A percentile compares a stretch with the other conserved stretches of the same genome.
Conservation (phyloP, 2,797 vertebrate species). For the Macropus fuliginosus region DNA sequence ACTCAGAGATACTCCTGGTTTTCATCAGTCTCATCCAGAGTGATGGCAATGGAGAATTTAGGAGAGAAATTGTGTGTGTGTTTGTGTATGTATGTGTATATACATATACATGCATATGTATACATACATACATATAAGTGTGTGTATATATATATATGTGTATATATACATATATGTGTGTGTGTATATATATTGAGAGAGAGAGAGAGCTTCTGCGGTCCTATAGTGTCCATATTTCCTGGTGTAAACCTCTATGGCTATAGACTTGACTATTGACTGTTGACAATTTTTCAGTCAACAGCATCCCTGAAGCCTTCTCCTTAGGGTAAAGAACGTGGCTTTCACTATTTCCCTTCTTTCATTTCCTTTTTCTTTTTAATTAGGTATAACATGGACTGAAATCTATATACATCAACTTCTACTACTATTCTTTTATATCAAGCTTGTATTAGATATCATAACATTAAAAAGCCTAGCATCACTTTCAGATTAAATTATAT, state of each 20-base stretch:
- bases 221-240: neutral
- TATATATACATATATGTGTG: no score
- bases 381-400: neutral
- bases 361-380: neutral
- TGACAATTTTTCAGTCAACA: neutral
- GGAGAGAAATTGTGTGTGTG: neutral
- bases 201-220: neutral
- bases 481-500: neutral
- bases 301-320: neutral
- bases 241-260: neutral
- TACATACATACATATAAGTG: no score
- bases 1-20: neutral
- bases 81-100: no score
- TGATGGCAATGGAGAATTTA: neutral
- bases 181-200: no score
- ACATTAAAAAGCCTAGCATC: neutral
- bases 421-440: neutral
- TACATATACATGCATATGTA: no score
- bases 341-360: neutral
- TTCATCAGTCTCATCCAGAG: neutral
- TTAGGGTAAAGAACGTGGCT: neutral
- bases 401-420: neutral
- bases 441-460: neutral
- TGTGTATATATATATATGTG: no score
- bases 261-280: neutral